Evolutionary conservation across 2,113 vertebrate genomes (phyloP).

Genomic region (Aleadryas rufinucha): DNA sequence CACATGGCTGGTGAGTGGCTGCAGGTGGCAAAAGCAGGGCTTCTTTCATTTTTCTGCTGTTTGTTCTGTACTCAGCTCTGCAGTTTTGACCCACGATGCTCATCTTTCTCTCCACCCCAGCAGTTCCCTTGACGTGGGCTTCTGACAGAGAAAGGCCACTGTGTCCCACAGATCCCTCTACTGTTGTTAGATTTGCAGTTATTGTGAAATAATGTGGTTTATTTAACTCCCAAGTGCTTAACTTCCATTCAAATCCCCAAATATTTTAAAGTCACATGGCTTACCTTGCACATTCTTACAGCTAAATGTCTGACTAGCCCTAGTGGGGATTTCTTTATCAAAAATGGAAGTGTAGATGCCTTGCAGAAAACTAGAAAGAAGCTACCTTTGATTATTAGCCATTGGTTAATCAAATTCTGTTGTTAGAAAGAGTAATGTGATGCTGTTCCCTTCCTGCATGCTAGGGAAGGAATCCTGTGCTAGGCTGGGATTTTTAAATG

Average conservation of each 20-base stretch:
- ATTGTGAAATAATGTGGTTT: too few relatives aligned
- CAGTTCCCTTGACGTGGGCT: neutral
- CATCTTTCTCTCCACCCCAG: neutral
- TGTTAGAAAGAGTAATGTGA: neutral
- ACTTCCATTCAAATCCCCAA: neutral
- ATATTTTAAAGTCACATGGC: neutral
- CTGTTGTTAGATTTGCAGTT: neutral
- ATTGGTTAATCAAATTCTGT: neutral
- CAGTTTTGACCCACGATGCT: neutral
- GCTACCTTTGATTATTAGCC: neutral
- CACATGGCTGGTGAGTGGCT: neutral
- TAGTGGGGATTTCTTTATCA: neutral
- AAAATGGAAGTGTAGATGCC: neutral
- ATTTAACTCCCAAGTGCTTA: neutral
- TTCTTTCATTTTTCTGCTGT: neutral
- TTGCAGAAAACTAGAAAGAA: neutral
- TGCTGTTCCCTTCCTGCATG: neutral
- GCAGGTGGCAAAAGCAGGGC: neutral
- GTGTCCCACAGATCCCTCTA: neutral
- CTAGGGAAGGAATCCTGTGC: neutral
- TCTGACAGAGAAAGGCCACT: neutral
- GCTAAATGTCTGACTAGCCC: neutral
- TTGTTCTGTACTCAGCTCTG: neutral
- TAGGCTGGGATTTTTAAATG: neutral
- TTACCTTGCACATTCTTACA: neutral